Base-by-base conservation (phyloP, 2,888 invertebrate species). In the Heliconius erato region DNA sequence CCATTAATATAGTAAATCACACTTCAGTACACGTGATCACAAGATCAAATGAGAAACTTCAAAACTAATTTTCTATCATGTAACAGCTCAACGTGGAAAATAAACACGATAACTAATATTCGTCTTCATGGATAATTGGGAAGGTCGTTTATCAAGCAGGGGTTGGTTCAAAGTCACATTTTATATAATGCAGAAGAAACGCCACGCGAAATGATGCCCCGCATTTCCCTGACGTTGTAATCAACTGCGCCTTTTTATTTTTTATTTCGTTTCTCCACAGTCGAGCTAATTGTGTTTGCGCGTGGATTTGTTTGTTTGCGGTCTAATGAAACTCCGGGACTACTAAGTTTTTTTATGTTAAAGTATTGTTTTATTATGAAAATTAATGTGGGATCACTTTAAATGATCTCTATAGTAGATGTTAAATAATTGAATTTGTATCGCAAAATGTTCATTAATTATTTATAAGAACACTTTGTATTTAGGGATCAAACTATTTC, bases 191-290 rank as follows among this genome's bases (percentile, higher is more conserved):
- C 65, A 79, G 83, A 84, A 84, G 79, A 82, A 82, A 83, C 77
- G 77, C 82, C 76, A 71, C 80, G 65, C 79, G 68, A 77, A 83
- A 69, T 77, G 82, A 85, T 83, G 85, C 79, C 63, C 83, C 79
- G 84, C 92, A 92, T 93, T 93, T 91, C 89, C 93, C 91, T 88
- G 86, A 87, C 85, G 86, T 81, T 85, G 85, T 86, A 87, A 88
- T 88, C 88, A 86, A 87, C 84, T 83, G 81, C 76, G 81, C 74
- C 82, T 82, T 82, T 74, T 59, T 82, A 81, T 85, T 84, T 84
- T 83, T 84, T 84, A 76, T 80, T 77, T 49, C 68, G 68, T 69
- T 78, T 65, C 68, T 72, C 68, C 49, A 40, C 76, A 68, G 35
- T 40, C 49, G 40, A 16, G 35, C 54, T 83, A 81, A 79, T 76